phyloP scores from a whole-genome alignment of 2,113 vertebrate species.

The Anguilla rostrata region DNA sequence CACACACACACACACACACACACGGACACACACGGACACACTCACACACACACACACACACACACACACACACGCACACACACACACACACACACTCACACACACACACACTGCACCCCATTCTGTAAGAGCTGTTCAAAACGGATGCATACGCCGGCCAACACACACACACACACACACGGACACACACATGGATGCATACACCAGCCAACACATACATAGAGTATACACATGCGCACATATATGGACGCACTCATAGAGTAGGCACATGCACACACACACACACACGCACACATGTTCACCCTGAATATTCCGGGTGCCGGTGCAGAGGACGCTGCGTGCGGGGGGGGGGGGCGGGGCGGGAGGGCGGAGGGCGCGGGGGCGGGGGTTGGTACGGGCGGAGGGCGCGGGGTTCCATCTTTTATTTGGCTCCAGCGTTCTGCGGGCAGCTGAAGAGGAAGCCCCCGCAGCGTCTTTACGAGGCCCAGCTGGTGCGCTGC shows the following conservation, averaged over 20 bases:
- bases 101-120: neutral
- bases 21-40: conserved; percentile 12
- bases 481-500: conserved; percentile 23
- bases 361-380: no score
- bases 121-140: no score
- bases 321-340: neutral
- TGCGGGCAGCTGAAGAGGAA: conserved; percentile 8
- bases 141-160: no score
- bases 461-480: neutral
- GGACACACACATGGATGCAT: no score
- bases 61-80: neutral
- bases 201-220: no score
- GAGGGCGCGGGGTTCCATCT: neutral
- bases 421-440: conserved; percentile 4
- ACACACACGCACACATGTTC: neutral
- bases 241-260: no score
- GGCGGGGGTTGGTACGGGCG: neutral
- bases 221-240: no score
- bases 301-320: neutral
- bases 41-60: conserved; percentile 18
- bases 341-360: no score
- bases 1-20: conserved; percentile 10
- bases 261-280: no score
- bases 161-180: no score
- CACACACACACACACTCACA: neutral